Evolutionary conservation across 2,113 vertebrate species (phyloP).

Genomic region (Triplophysa dalaica): DNA sequence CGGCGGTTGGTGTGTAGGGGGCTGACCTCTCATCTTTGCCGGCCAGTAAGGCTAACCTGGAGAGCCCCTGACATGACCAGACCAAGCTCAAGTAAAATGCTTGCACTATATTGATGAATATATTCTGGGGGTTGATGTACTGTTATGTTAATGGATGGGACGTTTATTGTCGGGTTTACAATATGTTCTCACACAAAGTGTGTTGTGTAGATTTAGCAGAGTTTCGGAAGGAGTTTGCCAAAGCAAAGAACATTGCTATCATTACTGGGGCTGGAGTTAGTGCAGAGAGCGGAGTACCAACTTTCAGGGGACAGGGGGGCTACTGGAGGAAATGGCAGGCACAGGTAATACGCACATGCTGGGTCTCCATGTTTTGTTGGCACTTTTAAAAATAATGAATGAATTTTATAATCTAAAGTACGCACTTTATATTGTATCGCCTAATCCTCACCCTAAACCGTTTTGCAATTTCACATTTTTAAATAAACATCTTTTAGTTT

Average conservation of each 20-base stretch:
- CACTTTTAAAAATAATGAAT: no score
- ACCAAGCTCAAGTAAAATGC: conserved; percentile 71
- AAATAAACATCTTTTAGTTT: no score
- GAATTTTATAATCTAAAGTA: no score
- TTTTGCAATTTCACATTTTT: no score
- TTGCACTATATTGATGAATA: background rate
- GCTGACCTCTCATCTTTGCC: conserved; percentile 48
- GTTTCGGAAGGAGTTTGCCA: conserved; percentile 87
- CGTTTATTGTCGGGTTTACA: background rate
- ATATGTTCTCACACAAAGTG: background rate
- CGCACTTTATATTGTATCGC: no score
- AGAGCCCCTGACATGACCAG: conserved; percentile 64
- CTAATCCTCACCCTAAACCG: no score
- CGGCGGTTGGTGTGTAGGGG: conserved; percentile 54
- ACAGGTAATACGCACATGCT: conserved; percentile 72
- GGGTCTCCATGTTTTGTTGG: no score
- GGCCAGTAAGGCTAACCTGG: conserved; percentile 40
- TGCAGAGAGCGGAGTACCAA: conserved; percentile 92
- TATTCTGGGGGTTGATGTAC: background rate
- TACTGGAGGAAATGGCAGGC: conserved; percentile 96
- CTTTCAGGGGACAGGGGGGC: conserved; percentile 91
- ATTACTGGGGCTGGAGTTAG: conserved; percentile 93
- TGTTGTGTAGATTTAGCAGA: conserved; percentile 78
- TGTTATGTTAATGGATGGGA: no score
- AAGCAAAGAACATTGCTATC: conserved; percentile 85